Evolutionary conservation across 2,113 vertebrate genomes (phyloP), one percentile per base, ranked within the genome.

Genomic region (Silurus meridionalis): DNA sequence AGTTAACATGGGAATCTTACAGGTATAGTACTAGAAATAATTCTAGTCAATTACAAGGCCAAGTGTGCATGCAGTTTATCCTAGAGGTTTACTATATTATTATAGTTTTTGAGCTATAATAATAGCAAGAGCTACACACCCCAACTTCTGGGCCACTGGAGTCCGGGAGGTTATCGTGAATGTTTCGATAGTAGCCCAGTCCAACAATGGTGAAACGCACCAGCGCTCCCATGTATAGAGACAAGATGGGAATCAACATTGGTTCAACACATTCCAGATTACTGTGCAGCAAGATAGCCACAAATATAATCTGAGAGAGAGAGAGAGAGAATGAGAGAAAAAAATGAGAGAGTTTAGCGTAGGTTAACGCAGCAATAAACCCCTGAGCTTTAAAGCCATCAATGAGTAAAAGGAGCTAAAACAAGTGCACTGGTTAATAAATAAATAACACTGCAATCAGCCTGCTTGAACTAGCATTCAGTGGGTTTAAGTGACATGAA

Each of bases 211-310:
- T 96, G 63, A 97, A 97, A 87, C 97, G 96, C 79, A 97, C 96
- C 8, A 97, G 94, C 0, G 96, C 96, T 17, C 97, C 97, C 95
- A 97, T 97, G 87, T 97, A 97, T 72, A 97, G 90, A 48, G 97
- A 96, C 63, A 97, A 89, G 88, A 97, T 97, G 6, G 97, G 97
- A 90, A 97, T 97, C 84, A 97, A 90, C 80, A 97, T 93, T 0
- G 97, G 97, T 87, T 97, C 97, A 83, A 95, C 92, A 93, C 97
- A 97, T 82, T 96, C 96, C 91, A 97, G 91, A 90, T 96, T 96
- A 91, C 97, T 97, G 90, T 97, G 96, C 71, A 97, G 96, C 89
- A 97, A 90, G 89, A 97, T 96, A 91, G 96, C 93, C 88, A 97
- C 97, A 85, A 97, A 97, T 87, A 97, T 95, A 72, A 97, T 95